Percentiles rank a stretch among this genome's conserved stretches.
Conservation (phyloP, 1,140 invertebrate genomes). For the Lutraria rhynchaena region DNA sequence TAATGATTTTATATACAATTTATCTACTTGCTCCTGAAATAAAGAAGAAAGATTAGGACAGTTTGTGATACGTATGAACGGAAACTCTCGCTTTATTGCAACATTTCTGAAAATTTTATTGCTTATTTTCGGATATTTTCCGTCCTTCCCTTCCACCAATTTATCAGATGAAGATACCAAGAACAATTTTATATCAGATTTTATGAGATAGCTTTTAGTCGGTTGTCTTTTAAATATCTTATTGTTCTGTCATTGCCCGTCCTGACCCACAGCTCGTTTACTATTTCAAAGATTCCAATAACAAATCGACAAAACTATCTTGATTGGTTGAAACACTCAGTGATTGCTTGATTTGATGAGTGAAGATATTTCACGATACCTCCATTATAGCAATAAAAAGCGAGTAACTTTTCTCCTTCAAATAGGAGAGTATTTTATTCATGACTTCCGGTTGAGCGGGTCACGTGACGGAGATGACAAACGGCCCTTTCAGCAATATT, state of each 20-base stretch:
- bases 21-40: constrained; percentile 50
- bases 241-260: constrained; percentile 46
- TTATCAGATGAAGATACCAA: constrained; percentile 54
- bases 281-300: constrained; percentile 58
- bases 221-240: constrained; percentile 58
- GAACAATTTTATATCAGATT: constrained; percentile 62
- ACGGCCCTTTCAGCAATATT: constrained; percentile 38
- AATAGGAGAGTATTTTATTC: constrained; percentile 58
- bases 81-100: constrained; percentile 46
- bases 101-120: constrained; percentile 61
- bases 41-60: constrained; percentile 47
- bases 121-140: constrained; percentile 64
- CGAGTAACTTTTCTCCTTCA: constrained; percentile 51
- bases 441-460: constrained; percentile 52
- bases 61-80: constrained; percentile 21
- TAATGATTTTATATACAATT: constrained; percentile 64
- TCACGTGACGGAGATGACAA: constrained; percentile 55
- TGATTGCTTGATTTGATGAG: constrained; percentile 52
- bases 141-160: constrained; percentile 56
- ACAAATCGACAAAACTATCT: constrained; percentile 49
- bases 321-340: constrained; percentile 48
- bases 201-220: constrained; percentile 62
- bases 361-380: constrained; percentile 58
- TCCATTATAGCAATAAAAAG: constrained; percentile 60
- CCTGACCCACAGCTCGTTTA: constrained; percentile 51